phyloP scores from a whole-genome alignment of 2,797 vertebrate species.

The Syngnathus acus region DNA sequence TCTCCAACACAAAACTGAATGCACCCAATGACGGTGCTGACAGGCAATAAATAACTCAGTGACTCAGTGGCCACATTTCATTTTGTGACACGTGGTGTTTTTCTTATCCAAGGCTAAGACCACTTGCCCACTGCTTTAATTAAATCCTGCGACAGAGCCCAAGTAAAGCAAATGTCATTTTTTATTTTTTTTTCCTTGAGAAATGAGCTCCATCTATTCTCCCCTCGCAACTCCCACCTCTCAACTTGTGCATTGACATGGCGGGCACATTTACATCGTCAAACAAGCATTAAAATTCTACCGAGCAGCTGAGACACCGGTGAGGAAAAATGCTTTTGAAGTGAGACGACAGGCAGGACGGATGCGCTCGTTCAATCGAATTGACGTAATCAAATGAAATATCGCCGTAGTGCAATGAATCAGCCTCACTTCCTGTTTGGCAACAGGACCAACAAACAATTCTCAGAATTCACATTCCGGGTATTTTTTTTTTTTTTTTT shows the following conservation, averaged over 20 bases:
- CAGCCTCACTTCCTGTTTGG: slow-evolving; percentile 69
- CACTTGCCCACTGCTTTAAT: slow-evolving; percentile 35
- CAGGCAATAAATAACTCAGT: slow-evolving; percentile 86
- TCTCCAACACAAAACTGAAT: slow-evolving; percentile 72
- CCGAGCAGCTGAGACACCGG: slow-evolving; percentile 59
- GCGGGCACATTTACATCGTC: slow-evolving; percentile 81
- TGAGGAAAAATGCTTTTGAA: slow-evolving; percentile 71
- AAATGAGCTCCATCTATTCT: background rate
- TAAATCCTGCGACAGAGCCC: background rate
- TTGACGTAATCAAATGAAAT: slow-evolving; percentile 88
- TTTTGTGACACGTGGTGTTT: slow-evolving; percentile 71
- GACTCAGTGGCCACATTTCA: slow-evolving; percentile 80
- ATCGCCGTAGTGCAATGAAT: slow-evolving; percentile 83
- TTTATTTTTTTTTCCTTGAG: background rate
- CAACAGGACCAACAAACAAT: slow-evolving; percentile 70
- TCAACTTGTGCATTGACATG: slow-evolving; percentile 55
- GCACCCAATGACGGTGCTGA: slow-evolving; percentile 79
- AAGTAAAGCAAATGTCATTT: background rate
- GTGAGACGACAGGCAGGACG: slow-evolving; percentile 73
- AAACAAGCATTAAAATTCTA: slow-evolving; percentile 87
- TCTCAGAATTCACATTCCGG: too few species aligned
- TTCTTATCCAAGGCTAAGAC: slow-evolving; percentile 53
- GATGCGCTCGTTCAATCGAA: slow-evolving; percentile 83
- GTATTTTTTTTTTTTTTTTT: too few species aligned
- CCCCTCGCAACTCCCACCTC: slow-evolving; percentile 7